These are phyloP conservation scores for Balanococcus diminutus DNA, from an alignment of 2,888 invertebrate genomes.

Conservation along the genomic window DNA sequence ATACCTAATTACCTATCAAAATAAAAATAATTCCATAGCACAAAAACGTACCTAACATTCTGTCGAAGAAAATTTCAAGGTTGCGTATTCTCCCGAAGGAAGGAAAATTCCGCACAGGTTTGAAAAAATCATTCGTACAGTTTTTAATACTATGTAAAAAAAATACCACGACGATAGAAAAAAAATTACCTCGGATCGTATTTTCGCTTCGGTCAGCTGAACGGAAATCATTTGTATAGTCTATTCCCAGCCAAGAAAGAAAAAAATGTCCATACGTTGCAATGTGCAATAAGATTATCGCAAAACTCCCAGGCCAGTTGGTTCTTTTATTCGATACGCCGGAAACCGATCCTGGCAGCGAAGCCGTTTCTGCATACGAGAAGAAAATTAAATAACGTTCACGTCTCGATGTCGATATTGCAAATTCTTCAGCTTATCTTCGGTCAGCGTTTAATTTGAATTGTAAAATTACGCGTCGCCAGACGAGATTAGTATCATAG, in stretches of 20 bases:
- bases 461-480: not conserved
- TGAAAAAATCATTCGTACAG: not conserved
- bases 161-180: not conserved
- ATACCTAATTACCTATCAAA: too few relatives aligned
- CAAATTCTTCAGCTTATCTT: constrained; percentile 3
- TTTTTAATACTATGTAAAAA: too few relatives aligned
- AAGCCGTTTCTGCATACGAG: not conserved
- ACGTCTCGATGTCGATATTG: not conserved
- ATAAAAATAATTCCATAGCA: too few relatives aligned
- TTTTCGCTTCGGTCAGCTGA: not conserved
- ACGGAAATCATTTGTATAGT: not conserved
- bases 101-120: not conserved
- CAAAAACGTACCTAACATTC: not conserved
- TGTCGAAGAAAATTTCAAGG: not conserved
- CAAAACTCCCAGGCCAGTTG: not conserved
- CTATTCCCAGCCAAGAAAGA: not conserved
- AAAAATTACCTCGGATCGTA: not conserved
- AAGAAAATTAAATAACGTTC: not conserved
- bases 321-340: not conserved
- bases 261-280: not conserved
- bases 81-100: not conserved
- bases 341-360: not conserved
- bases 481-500: not conserved
- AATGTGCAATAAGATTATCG: not conserved
- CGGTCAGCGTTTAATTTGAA: not conserved